Conservation (phyloP, 2,888 invertebrate species). For the Allygus modestus region DNA sequence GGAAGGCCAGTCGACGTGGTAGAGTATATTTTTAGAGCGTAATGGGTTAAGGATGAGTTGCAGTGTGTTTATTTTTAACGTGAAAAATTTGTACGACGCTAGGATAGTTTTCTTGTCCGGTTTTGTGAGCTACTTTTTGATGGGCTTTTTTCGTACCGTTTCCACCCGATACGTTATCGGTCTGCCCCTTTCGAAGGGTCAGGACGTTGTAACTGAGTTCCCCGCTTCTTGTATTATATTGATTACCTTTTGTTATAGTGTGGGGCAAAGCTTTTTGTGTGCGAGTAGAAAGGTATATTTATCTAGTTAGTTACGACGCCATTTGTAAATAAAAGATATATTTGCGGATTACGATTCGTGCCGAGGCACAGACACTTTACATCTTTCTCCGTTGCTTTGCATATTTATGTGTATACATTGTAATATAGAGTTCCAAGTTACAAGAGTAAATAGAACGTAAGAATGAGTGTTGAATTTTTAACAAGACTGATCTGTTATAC, state of each 20-base stretch:
- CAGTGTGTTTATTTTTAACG: conserved; percentile 31
- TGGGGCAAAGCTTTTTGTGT: conserved; percentile 63
- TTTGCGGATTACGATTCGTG: conserved; percentile 48
- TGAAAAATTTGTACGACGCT: conserved; percentile 39
- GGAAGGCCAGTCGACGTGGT: conserved; percentile 50
- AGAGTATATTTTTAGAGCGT: conserved; percentile 55
- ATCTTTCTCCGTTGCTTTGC: conserved; percentile 62
- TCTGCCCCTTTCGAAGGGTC: conserved; percentile 20
- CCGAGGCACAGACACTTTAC: conserved; percentile 33
- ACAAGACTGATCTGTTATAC: conserved; percentile 62
- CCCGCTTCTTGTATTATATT: conserved; percentile 52
- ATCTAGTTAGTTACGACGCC: conserved; percentile 55
- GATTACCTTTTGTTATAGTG: conserved; percentile 59
- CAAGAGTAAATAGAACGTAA: conserved; percentile 48
- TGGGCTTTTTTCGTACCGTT: conserved; percentile 30
- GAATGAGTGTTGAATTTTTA: conserved; percentile 59
- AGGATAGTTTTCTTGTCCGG: conserved; percentile 40
- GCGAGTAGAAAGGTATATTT: conserved; percentile 59
- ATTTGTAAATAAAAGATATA: conserved; percentile 58
- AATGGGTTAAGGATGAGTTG: conserved; percentile 22
- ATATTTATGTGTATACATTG: conserved; percentile 61
- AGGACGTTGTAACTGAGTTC: background rate
- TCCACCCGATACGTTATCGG: conserved; percentile 20
- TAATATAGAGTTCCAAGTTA: conserved; percentile 56
- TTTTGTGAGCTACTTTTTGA: conserved; percentile 34